phyloP scores from a whole-genome alignment of 2,113 vertebrate genomes.

The Hyaena hyaena region DNA sequence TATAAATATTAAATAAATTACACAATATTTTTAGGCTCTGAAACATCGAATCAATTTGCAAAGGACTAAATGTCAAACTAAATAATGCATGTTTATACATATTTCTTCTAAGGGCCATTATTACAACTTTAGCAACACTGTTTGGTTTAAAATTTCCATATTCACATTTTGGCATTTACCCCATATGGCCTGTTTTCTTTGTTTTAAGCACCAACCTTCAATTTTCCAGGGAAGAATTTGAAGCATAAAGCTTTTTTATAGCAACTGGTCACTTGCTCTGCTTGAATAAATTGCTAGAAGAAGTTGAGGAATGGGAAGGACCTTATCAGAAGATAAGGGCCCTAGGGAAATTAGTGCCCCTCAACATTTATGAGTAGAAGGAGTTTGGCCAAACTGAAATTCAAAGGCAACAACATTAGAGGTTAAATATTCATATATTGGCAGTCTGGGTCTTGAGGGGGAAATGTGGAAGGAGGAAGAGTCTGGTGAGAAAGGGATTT shows the following conservation, averaged over 20 bases:
- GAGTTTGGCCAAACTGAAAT: neutral
- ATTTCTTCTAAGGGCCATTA: constrained; percentile 58
- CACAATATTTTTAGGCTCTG: constrained; percentile 62
- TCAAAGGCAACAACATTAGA: neutral
- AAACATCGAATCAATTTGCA: constrained; percentile 64
- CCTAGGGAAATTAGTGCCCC: neutral
- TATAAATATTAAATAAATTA: constrained; percentile 77
- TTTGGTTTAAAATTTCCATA: constrained; percentile 59
- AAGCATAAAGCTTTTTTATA: neutral
- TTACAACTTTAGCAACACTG: constrained; percentile 39
- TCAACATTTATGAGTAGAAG: neutral
- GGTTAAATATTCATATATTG: neutral
- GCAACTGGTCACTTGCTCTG: neutral
- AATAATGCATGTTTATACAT: constrained; percentile 63
- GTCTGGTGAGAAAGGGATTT: neutral
- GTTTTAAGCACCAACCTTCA: constrained; percentile 32
- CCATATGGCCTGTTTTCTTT: constrained; percentile 15
- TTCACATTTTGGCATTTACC: constrained; percentile 38
- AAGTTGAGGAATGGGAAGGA: neutral
- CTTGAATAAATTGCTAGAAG: neutral
- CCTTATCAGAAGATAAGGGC: fast-evolving
- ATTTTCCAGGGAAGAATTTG: neutral
- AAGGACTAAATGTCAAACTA: constrained; percentile 74
- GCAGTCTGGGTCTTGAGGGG: neutral
- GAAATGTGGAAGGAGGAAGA: neutral